Base-by-base conservation (phyloP, 2,113 vertebrate species). In the Smithornis capensis region DNA sequence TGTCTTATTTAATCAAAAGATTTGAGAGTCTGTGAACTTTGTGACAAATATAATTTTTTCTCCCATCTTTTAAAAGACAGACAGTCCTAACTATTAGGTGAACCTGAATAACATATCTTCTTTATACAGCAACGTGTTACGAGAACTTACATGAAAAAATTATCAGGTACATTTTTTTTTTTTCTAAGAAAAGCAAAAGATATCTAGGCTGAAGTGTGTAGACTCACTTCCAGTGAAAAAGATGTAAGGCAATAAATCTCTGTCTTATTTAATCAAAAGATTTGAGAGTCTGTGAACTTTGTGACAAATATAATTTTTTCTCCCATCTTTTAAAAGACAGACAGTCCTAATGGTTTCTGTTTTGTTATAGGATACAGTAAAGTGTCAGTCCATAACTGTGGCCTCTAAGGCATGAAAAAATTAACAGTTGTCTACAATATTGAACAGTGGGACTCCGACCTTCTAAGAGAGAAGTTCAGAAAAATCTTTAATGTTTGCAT, bases 321-420 rank as follows among this genome's bases (percentile, higher is more conserved):
- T 82, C 10, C 29, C 27, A 6, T 63, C 65, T 74, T 33, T 70
- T 81, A 64, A 78, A 86, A 84, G 35, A 40, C 24, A 92, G 75
- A 69, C 33, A 78, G 19, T 84, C 13, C 24, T 87, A 35, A 57
- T 44, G n/a, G 38, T 63, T 87, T 83, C 40, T 53, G 47, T 59
- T 80, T 93, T 86, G 37, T 75, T 50, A 25, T 23, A 78, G 38
- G 23, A 35, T 28, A 47, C 35, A 57, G 25, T 52, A 64, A 78
- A 89, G 59, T 37, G 23, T 19, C 47, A 87, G 23, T 31, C 74
- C 42, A 62, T 47, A 47, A 63, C 47, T 77, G 16, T 73, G 38
- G 29, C 65, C 83, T 95, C 24, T 81, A 69, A 93, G 62, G 31
- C 38, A 82, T 60, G 38, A 89, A 92, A 94, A 84, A 84, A 79